Evolutionary conservation across 2,888 invertebrate species (phyloP).

Genomic region (Germaria angustata): DNA sequence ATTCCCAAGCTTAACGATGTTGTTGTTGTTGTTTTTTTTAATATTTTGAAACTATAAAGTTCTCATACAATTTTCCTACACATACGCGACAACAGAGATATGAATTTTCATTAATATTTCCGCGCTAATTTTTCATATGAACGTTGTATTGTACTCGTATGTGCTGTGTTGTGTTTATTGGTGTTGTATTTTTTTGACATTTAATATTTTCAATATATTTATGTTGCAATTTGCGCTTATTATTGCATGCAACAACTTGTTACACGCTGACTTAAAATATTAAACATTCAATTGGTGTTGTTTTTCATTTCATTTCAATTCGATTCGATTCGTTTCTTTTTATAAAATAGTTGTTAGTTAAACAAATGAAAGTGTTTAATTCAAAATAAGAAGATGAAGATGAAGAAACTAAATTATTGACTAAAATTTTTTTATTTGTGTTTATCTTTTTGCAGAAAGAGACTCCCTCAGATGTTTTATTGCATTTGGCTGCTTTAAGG

Average conservation of each 20-base stretch:
- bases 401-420: conserved; percentile 27
- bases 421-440: conserved; percentile 33
- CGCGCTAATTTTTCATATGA: conserved; percentile 44
- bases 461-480: conserved; percentile 93
- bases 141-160: neutral
- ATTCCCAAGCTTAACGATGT: conserved; percentile 58
- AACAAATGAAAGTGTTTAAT: conserved; percentile 60
- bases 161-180: neutral
- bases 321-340: conserved; percentile 13
- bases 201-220: conserved; percentile 60
- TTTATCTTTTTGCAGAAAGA: conserved; percentile 86
- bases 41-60: conserved; percentile 23
- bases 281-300: conserved; percentile 6
- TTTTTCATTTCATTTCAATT: conserved; percentile 5
- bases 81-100: neutral
- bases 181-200: conserved; percentile 35
- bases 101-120: conserved; percentile 53
- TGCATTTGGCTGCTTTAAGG: conserved; percentile 93
- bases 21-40: neutral
- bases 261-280: conserved; percentile 46
- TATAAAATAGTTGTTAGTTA: conserved; percentile 42
- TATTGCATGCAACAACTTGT: conserved; percentile 59
- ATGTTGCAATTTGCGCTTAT: conserved; percentile 51
- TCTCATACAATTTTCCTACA: conserved; percentile 22
- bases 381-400: neutral